Conservation (phyloP, 2,113 vertebrate genomes). For the Phoxinus phoxinus region DNA sequence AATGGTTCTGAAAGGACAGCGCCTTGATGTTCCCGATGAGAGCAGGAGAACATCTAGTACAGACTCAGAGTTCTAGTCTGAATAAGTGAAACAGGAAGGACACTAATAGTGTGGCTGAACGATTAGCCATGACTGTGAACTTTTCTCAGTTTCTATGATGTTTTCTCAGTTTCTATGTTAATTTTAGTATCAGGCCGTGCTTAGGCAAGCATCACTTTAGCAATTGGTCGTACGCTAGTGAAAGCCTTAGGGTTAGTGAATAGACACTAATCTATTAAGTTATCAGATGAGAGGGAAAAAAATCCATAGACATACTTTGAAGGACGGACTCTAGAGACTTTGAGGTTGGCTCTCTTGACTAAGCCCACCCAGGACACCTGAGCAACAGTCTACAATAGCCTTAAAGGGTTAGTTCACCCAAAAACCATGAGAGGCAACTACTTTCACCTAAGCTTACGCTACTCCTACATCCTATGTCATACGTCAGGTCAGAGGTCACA, state of each 20-base stretch:
- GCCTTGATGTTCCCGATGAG: conserved; percentile 42
- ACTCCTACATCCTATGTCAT: too few species aligned
- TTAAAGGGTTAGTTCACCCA: too few species aligned
- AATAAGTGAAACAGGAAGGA: neutral
- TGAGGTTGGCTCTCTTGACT: neutral
- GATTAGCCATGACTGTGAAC: neutral
- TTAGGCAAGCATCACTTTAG: neutral
- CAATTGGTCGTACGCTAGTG: neutral
- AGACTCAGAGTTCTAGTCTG: neutral
- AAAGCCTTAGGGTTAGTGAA: neutral
- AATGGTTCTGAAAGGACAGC: conserved; percentile 64
- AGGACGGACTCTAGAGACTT: too few species aligned
- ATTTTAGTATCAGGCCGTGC: neutral
- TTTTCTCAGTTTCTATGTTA: neutral
- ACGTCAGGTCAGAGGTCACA: too few species aligned
- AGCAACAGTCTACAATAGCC: too few species aligned
- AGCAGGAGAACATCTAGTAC: conserved; percentile 18
- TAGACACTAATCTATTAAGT: neutral
- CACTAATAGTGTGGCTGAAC: neutral
- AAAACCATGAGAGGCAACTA: too few species aligned
- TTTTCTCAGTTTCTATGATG: neutral
- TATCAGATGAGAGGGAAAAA: too few species aligned
- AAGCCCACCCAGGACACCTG: neutral
- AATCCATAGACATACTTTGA: too few species aligned
- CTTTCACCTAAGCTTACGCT: too few species aligned